Conservation (phyloP, 2,113 vertebrate species). For the Otis tarda region DNA sequence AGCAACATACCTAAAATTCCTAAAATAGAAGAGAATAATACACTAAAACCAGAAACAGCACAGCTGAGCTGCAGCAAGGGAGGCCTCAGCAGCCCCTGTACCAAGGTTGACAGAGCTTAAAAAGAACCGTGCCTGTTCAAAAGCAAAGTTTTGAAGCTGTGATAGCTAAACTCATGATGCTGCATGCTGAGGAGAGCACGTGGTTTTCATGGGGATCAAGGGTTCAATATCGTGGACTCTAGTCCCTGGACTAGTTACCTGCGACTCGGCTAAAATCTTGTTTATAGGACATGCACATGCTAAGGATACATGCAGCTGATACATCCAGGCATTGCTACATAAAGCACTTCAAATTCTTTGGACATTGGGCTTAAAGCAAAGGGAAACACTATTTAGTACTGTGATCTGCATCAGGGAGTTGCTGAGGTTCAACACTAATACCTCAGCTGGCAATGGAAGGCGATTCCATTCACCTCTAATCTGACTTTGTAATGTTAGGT, state of each 20-base stretch:
- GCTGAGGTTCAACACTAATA: background rate
- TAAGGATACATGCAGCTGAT: background rate
- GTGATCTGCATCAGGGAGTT: background rate
- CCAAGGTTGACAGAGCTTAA: background rate
- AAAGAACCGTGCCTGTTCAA: background rate
- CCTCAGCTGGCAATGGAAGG: background rate
- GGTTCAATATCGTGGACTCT: fast-evolving
- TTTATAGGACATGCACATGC: background rate
- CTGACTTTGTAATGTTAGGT: background rate
- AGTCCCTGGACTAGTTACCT: background rate
- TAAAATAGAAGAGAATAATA: background rate
- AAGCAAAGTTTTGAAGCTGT: background rate
- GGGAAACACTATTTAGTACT: background rate
- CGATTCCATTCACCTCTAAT: background rate
- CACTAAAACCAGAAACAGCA: background rate
- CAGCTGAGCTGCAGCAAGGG: background rate
- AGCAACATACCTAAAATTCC: background rate
- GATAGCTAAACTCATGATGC: background rate
- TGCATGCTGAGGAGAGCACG: background rate
- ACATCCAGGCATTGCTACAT: background rate
- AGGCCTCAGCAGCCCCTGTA: background rate
- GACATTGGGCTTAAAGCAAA: background rate
- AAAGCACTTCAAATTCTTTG: background rate
- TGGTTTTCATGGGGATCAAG: background rate
- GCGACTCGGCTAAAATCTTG: background rate